Base-by-base conservation (phyloP, 1,140 invertebrate species). In the Drosophila malerkotliana region DNA sequence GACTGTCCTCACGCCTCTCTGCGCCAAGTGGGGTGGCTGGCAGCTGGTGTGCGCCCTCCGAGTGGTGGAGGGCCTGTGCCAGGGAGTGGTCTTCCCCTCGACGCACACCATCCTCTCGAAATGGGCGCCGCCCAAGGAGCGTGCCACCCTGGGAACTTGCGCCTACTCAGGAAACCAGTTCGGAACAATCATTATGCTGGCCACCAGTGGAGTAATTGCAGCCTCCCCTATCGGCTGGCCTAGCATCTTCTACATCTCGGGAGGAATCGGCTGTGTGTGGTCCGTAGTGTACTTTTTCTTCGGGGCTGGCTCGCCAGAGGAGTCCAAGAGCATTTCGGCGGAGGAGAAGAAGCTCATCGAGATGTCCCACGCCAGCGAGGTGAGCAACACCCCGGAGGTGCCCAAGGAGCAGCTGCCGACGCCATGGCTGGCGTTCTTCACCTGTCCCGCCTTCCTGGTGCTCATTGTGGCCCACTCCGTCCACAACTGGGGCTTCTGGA, bases 401-500 rank as follows among this genome's bases (percentile, higher is more conserved):
- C 57, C 64, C 15, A 39, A 49, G 30, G 37, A 83, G 92, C 57
- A 74, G 6, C 3, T 79, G 69, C 52, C 67, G 15, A 74, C 81
- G 52, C 68, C 97, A 96, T 28, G 98, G 97, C 95, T 93, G 90
- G 60, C 90, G 93, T 45, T 97, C 98, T 92, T 96, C 0, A 96
- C 94, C 0, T 97, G 96, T 2, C 62, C 95, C 2, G 96, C 98
- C 1, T 95, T 99, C 72, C 97, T 96, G 95, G 96, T 97, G 0
- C 93, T 98, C 8, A 93, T 97, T 14, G 92, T 97, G 1, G 95
- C 94, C 0, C 97, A 99, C 87, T 96, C 96, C 82, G 95, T 96
- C 0, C 96, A 98, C 84, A 98, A 97, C 89, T 99, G 97, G 98
- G 97, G 97, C 1, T 98, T 97, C 91, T 98, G 98, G 94, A 98